Evolutionary conservation across 2,113 vertebrate species (phyloP).

Genomic region (Hippolais icterina): DNA sequence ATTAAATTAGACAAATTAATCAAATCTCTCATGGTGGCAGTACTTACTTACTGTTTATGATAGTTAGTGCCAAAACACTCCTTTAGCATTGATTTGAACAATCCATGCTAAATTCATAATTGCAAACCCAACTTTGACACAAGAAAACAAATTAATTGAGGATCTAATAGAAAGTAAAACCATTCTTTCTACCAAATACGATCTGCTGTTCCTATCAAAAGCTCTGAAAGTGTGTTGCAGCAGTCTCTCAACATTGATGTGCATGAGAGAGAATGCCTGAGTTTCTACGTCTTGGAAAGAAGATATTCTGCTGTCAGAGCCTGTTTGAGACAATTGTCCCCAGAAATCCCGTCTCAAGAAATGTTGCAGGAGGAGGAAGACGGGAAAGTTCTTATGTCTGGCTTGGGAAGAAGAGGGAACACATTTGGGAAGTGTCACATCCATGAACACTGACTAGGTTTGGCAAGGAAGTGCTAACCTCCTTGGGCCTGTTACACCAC

Average conservation of each 20-base stretch:
- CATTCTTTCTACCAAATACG: background rate
- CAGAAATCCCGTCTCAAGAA: background rate
- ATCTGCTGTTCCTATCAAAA: background rate
- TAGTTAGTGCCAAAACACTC: background rate
- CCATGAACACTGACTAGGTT: background rate
- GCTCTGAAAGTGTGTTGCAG: background rate
- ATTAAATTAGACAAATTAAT: background rate
- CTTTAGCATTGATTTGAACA: background rate
- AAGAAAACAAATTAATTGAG: background rate
- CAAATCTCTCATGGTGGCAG: background rate
- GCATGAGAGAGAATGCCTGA: background rate
- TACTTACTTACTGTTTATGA: background rate
- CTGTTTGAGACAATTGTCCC: background rate
- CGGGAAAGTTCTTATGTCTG: accelerated
- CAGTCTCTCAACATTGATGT: background rate
- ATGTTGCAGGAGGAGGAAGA: background rate
- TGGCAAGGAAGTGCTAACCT: background rate
- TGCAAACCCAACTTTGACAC: background rate
- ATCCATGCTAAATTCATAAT: background rate
- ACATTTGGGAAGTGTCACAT: background rate
- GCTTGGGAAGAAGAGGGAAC: background rate
- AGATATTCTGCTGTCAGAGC: background rate
- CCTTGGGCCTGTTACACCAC: background rate
- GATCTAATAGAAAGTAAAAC: background rate
- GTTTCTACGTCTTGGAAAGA: background rate